Conservation (phyloP, 2,888 invertebrate species). For the Catocala nupta region DNA sequence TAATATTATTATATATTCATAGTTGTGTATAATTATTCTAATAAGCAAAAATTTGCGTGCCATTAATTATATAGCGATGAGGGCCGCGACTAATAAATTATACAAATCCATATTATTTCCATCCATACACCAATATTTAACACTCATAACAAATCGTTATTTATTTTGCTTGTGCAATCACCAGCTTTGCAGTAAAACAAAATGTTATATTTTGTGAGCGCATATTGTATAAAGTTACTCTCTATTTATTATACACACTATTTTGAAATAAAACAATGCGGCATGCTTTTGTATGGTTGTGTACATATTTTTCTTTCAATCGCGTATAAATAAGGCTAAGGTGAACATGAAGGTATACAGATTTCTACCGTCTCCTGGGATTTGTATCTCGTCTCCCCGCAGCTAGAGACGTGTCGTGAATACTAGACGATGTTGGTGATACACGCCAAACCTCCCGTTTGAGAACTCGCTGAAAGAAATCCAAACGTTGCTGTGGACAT, state of each 20-base stretch:
- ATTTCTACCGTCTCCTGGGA: conserved; percentile 76
- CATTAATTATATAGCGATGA: conserved; percentile 28
- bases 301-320: conserved; percentile 75
- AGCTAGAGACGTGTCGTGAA: conserved; percentile 78
- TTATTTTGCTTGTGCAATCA: conserved; percentile 26
- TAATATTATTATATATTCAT: not conserved
- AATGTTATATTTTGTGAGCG: conserved; percentile 11
- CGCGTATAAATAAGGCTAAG: conserved; percentile 77
- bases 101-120: conserved; percentile 16
- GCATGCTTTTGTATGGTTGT: conserved; percentile 57
- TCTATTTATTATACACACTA: not conserved
- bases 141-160: conserved; percentile 9
- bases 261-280: conserved; percentile 20
- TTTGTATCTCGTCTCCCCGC: conserved; percentile 82
- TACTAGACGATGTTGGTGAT: conserved; percentile 62
- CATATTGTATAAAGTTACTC: not conserved
- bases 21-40: not conserved
- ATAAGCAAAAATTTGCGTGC: conserved; percentile 31
- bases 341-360: conserved; percentile 76
- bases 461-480: conserved; percentile 51
- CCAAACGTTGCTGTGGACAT: conserved; percentile 38
- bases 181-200: conserved; percentile 3
- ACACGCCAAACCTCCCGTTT: conserved; percentile 50
- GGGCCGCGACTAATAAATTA: conserved; percentile 16
- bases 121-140: conserved; percentile 8